Base-by-base conservation (phyloP, 2,113 vertebrate species). In the Poicephalus gulielmi region DNA sequence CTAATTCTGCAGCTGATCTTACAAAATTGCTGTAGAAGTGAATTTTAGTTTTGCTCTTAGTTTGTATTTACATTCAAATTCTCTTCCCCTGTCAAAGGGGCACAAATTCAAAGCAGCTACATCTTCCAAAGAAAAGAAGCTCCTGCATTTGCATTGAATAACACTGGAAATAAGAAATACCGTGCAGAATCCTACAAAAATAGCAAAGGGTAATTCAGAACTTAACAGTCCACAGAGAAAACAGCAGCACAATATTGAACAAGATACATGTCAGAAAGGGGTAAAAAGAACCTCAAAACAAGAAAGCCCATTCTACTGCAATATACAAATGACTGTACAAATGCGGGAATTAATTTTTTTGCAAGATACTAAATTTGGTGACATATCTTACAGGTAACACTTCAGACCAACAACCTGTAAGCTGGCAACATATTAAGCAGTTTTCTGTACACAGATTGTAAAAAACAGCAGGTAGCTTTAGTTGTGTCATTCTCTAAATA, bases 361-460 rank as follows among this genome's bases (percentile, higher is more conserved):
- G 12, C 17, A 68, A 57, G 19, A 85, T 4, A 4, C 11, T 57
- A 9, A 24, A 13, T 24, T 52, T 24, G 1, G 6, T 33, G 33
- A n/a, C 16, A 25, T 5, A 24, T 35, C 24, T 44, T 28, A 77
- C 23, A 46, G 17, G 19, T 22, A 83, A 67, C n/a, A 52, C 62
- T 71, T 70, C 19, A 73, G 35, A 73, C 8, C 33, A 87, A 11
- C 16, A 53, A 31, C 17, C 10, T 62, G 10, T 2, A 68, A 75
- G 15, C 7, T 70, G 6, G 28, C 22, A 93, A n/a, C 11, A 30
- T 13, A 60, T 7, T 17, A 50, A 57, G 24, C 35, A 41, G 14
- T 12, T 69, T 27, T 20, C 18, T 35, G 7, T 14, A 11, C 4
- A n/a, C 0, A 2, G 44, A 35, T 37, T 50, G 7, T 43, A 73